Base-by-base conservation (phyloP, 1,140 invertebrate species). In the Plectrocnemia conspersa region DNA sequence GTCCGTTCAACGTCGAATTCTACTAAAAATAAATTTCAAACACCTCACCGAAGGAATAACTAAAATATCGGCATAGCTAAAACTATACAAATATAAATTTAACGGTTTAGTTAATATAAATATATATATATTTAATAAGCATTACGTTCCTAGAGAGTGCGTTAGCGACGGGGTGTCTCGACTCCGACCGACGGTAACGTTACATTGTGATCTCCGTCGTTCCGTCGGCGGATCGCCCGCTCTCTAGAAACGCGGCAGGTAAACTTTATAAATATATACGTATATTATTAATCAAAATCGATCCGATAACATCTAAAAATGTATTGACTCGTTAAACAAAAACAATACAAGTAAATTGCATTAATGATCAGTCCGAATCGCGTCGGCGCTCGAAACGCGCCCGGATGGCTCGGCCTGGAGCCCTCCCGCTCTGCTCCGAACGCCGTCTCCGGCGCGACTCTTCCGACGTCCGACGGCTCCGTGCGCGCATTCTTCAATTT, bases 71-170 rank as follows among this genome's bases (percentile, higher is more conserved):
- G 58, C 47, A 60, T 52, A 59, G 58, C 58, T 60, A 60, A 60
- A 50, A 60, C 58, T 60, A 60, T 60, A 60, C 58, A 56, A 56
- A 56, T 60, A 56, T 56, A 60, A 58, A 41, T 46, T 42, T 52
- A 52, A 42, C 42, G 50, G 46, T 56, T 55, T 47, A 55, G 44
- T 55, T 50, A 40, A 55, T 57, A 52, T 49, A 57, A 52, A 57
- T 57, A 41, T 32, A 38, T 32, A 32, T 32, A 40, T 54, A 54
- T 54, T 45, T 18, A 46, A 44, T 36, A 52, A 56, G 58, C 54
- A 35, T 54, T 29, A 56, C 22, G 41, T 60, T 50, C 54, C 49
- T 56, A 53, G 52, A 25, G 47, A 45, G 44, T 35, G 13, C 46
- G 46, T 11, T 25, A 44, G 33, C 41, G 32, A 46, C 36, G 35